Percentiles rank a stretch among this genome's conserved stretches.
Conservation (phyloP, 2,888 invertebrate genomes). For the Dermolepida albohirtum region DNA sequence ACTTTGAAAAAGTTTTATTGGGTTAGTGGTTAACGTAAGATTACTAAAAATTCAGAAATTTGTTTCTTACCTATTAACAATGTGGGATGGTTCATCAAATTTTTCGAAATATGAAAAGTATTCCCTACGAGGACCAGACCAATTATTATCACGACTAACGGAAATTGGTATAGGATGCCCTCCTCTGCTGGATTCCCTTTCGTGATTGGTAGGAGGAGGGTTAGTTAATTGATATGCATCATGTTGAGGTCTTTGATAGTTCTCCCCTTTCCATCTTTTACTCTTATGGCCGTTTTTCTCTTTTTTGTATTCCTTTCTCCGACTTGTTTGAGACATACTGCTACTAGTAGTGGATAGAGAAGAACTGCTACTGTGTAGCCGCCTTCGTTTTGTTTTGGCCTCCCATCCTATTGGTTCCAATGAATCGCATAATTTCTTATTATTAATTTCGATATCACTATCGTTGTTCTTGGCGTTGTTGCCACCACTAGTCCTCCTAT, state of each 20-base stretch:
- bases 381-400: slow-evolving; percentile 60
- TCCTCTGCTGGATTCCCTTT: slow-evolving; percentile 67
- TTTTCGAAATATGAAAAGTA: slow-evolving; percentile 81
- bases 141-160: slow-evolving; percentile 44
- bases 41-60: neutral
- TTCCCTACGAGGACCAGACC: slow-evolving; percentile 54
- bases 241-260: slow-evolving; percentile 57
- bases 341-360: slow-evolving; percentile 63
- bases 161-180: slow-evolving; percentile 7
- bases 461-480: slow-evolving; percentile 47
- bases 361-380: slow-evolving; percentile 62
- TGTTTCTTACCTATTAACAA: slow-evolving; percentile 70
- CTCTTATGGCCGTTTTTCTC: slow-evolving; percentile 57
- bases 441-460: slow-evolving; percentile 46
- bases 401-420: slow-evolving; percentile 46
- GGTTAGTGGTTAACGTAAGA: neutral
- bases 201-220: slow-evolving; percentile 74
- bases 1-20: slow-evolving; percentile 3
- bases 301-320: slow-evolving; percentile 53
- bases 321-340: slow-evolving; percentile 59
- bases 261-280: slow-evolving; percentile 60
- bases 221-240: slow-evolving; percentile 51
- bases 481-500: slow-evolving; percentile 51
- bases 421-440: slow-evolving; percentile 45
- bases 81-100: slow-evolving; percentile 71